A percentile compares a stretch with the other conserved stretches of the same genome.
phyloP scores from a whole-genome alignment of 2,113 vertebrate genomes.

The Equus przewalskii region DNA sequence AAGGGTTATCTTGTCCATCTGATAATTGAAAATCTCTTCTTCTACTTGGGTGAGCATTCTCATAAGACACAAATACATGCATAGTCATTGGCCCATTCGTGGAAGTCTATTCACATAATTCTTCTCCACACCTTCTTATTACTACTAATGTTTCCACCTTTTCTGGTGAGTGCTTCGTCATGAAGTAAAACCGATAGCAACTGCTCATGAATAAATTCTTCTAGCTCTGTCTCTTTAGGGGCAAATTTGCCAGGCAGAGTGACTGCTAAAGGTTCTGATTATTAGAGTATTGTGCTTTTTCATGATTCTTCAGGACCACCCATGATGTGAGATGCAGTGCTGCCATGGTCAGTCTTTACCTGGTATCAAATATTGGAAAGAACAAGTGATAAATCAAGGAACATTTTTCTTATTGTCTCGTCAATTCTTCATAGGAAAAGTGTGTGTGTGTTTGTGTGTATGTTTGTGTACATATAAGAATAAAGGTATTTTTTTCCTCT shows the following conservation, averaged over 20 bases:
- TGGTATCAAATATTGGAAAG: background rate
- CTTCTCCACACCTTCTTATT: background rate
- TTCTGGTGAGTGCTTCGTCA: background rate
- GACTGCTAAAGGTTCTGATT: background rate
- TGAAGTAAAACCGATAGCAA: background rate
- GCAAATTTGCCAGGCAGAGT: background rate
- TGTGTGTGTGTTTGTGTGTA: background rate
- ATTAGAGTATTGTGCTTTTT: background rate
- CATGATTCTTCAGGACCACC: background rate
- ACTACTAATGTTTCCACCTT: background rate
- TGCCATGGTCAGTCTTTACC: background rate
- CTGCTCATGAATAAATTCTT: background rate
- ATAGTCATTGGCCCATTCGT: background rate
- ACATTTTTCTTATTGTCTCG: background rate
- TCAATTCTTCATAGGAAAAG: background rate
- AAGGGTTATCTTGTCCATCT: background rate
- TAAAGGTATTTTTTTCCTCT: background rate
- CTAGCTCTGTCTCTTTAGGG: background rate
- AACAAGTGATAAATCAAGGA: background rate
- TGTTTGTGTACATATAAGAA: no score
- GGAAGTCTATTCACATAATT: background rate
- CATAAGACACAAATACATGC: background rate
- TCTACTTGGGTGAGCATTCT: background rate
- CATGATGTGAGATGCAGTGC: accelerated
- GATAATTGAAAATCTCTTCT: background rate